Evolutionary conservation across 2,113 vertebrate species (phyloP), one percentile per base, ranked within the genome.

Genomic region (Tringa solitaria): DNA sequence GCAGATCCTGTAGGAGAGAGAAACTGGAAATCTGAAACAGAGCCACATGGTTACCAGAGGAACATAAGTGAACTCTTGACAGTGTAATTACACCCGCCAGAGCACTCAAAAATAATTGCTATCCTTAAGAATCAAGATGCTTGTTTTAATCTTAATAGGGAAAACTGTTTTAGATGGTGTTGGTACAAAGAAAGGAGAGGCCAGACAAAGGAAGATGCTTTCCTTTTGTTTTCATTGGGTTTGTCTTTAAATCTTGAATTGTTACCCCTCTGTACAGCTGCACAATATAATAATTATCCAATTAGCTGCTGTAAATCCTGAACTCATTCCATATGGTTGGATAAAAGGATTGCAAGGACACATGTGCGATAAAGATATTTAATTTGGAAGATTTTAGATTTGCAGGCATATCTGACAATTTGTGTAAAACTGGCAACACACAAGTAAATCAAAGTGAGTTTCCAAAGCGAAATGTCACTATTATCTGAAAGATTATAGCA

Each of bases 51-150:
- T 37, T 75, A 75, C 30, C 48, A 46, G 77, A 14, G 4, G 69
- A 94, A 94, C 68, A 33, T 46, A 94, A 88, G 48, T 50, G 80
- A 94, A 93, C 92, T 37, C 79, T 69, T 87, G 73, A 84, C 88
- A 75, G 76, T 87, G 60, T 73, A 87, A 92, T 94, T 93, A 75
- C 65, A 54, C 46, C 75, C 53, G 27, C 51, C 59, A 92, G 85
- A 94, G 76, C 69, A 93, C 88, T 94, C 68, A 91, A 88, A 91
- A 94, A 53, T 90, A 85, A 95, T 90, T 89, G 48, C 80, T 90
- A 24, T 68, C 60, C 70, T 93, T 70, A 95, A 90, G 72, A 93
- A 93, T 87, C 88, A 95, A 92, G 83, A 53, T 78, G 65, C 61
- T 96, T 90, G 56, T 89, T 96, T 93, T 85, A 91, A 65, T 83